Evolutionary conservation across 2,888 invertebrate genomes (phyloP).

Genomic region (Eupithecia exiguata): DNA sequence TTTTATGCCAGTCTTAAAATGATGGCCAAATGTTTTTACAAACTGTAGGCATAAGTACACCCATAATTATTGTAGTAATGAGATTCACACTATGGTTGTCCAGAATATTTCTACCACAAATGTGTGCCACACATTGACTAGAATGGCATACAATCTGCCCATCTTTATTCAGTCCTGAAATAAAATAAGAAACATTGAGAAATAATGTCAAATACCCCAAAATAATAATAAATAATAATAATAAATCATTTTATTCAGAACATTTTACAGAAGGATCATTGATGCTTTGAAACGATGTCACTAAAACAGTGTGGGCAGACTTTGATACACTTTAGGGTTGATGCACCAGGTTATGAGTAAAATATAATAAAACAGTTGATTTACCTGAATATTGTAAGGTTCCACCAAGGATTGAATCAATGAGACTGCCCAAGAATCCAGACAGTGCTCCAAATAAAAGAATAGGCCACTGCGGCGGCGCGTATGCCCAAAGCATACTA

Average conservation of each 20-base stretch:
- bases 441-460: conserved; percentile 88
- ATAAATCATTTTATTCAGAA: too few species aligned
- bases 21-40: conserved; percentile 68
- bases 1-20: conserved; percentile 44
- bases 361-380: neutral
- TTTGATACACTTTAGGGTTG: neutral
- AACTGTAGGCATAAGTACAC: conserved; percentile 87
- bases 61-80: conserved; percentile 90
- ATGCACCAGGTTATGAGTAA: neutral
- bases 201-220: neutral
- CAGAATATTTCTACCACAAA: conserved; percentile 89
- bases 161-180: conserved; percentile 86
- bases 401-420: conserved; percentile 94
- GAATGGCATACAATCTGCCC: conserved; percentile 89
- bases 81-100: conserved; percentile 96
- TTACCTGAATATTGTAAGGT: conserved; percentile 93
- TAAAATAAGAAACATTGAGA: conserved; percentile 13
- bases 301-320: neutral
- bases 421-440: conserved; percentile 90
- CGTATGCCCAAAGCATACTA: conserved; percentile 78
- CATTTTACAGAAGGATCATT: too few species aligned
- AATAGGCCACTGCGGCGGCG: conserved; percentile 91
- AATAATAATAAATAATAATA: too few species aligned
- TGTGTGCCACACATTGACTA: conserved; percentile 87
- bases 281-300: too few species aligned